Evolutionary conservation across 2,113 vertebrate genomes (phyloP), one percentile per base, ranked within the genome.

Genomic region (Scytalopus superciliaris): DNA sequence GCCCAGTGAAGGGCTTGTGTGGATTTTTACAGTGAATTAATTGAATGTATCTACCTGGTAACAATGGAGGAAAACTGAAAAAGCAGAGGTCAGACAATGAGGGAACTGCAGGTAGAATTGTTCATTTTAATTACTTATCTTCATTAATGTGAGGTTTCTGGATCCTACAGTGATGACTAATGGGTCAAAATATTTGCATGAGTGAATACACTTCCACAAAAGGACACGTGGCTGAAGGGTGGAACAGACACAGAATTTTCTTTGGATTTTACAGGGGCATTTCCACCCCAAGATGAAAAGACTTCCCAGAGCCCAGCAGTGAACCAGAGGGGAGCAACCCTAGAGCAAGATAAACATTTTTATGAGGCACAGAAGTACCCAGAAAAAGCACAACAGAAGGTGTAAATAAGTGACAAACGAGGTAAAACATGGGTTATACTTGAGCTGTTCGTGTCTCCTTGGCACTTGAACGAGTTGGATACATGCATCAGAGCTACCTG

Each of bases 71-170:
- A 73, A 73, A 64, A 80, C 82, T 69, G 60, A 68, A 66, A 84
- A 86, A 92, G 89, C 42, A 89, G 64, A 84, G 78, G 70, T 87
- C 84, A 92, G 63, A 74, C 25, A 55, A 24, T 33, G 55, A 52
- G 83, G 79, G 93, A 73, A 83, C 3, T 73, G 60, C 44, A 89
- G 76, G 76, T 73, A 37, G 50, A 94, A 94, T 7, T 60, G 47
- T 50, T 94, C 62, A 74, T 77, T 86, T 93, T 89, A 96, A 93
- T 96, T 95, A 91, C 80, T 89, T 85, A 33, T 90, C 87, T 90
- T 93, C 87, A 78, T 95, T 96, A 95, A 93, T 37, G 30, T 49
- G 79, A 93, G 75, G 66, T 69, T 93, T 59, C 56, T 66, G 49
- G 67, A 94, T 92, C 85, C 80, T 93, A 52, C 49, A 39, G 53